Conservation (phyloP, 2,113 vertebrate species). For the Notechis scutatus region DNA sequence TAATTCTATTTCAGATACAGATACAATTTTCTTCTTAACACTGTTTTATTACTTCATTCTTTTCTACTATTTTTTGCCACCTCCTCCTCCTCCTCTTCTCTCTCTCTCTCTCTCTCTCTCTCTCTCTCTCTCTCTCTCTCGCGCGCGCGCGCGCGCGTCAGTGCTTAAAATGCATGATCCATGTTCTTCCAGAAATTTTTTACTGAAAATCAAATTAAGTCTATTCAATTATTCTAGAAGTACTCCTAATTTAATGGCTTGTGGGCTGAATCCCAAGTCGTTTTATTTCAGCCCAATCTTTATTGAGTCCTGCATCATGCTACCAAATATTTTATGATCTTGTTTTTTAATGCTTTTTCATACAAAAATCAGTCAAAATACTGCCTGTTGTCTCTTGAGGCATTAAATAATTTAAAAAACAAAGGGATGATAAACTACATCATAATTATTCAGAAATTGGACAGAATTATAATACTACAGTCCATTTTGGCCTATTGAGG, state of each 20-base stretch:
- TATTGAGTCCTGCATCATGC: neutral
- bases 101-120: neutral
- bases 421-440: neutral
- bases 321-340: constrained; percentile 6
- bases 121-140: neutral
- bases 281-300: neutral
- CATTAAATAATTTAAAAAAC: neutral
- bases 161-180: constrained; percentile 1
- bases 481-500: neutral
- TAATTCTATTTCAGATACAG: neutral
- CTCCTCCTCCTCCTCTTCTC: too few relatives aligned
- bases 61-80: neutral
- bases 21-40: constrained; percentile 13
- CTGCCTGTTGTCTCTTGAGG: neutral
- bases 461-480: neutral
- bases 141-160: too few relatives aligned
- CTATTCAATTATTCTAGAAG: neutral
- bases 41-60: neutral
- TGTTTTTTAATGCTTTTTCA: neutral
- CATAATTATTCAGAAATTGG: neutral
- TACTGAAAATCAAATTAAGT: constrained; percentile 10
- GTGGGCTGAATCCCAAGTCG: constrained; percentile 3
- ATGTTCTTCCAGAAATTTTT: neutral
- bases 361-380: neutral
- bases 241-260: constrained; percentile 7